Conservation (phyloP, 2,797 vertebrate species). For the Arctocebus calabarensis region DNA sequence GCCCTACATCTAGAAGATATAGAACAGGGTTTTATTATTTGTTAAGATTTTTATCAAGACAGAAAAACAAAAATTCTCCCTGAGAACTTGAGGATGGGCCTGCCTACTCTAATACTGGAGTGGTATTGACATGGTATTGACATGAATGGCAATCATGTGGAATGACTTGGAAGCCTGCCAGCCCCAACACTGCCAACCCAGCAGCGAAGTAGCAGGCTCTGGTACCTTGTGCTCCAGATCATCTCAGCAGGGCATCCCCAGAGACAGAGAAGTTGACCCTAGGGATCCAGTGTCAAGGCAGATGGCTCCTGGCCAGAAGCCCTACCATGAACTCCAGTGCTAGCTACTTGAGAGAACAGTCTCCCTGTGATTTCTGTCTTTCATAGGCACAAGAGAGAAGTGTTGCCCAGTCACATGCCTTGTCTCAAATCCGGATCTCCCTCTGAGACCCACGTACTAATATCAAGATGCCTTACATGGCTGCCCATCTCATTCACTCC, state of each 20-base stretch:
- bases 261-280: not conserved
- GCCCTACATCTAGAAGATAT: not conserved
- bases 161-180: not conserved
- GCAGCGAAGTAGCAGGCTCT: not conserved
- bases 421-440: not conserved
- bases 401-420: not conserved
- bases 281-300: not conserved
- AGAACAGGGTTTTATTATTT: not conserved
- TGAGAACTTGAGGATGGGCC: not conserved
- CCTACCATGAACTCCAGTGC: not conserved
- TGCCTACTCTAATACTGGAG: not conserved
- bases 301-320: not conserved
- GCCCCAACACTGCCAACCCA: rapidly evolving
- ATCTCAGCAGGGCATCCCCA: not conserved
- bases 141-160: not conserved
- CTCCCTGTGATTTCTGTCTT: not conserved
- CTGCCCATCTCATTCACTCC: not conserved
- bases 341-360: not conserved
- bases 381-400: not conserved
- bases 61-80: not conserved
- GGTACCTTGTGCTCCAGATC: not conserved
- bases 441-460: not conserved
- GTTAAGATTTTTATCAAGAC: not conserved
- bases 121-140: not conserved
- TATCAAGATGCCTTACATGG: not conserved